Evolutionary conservation across 1,140 invertebrate genomes (phyloP), one percentile per base, ranked within the genome.

Genomic region (Nixonia krombeini): DNA sequence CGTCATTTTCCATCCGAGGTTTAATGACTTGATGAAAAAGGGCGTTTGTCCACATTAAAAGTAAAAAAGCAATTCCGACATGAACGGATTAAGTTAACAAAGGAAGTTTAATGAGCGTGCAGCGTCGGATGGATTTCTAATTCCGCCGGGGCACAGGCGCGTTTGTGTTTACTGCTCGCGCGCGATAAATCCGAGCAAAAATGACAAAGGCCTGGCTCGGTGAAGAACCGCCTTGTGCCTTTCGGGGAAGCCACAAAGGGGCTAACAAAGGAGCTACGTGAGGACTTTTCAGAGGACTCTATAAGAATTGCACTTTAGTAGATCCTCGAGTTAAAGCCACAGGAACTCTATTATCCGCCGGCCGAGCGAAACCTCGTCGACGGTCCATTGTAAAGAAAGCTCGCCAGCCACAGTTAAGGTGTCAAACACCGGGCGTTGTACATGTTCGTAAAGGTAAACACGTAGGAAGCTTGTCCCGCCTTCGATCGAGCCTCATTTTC

Each of bases 241-340:
- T 63, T 63, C 59, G 59, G 21, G 15, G 51, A 63, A 63, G 10
- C 51, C 45, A 63, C 51, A 63, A 63, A 63, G 51, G 21, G 45
- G 35, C 51, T 29, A 63, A 63, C 51, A 63, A 63, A 63, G 59
- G 59, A 37, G 35, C 50, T 51, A 49, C 45, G 59, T 38, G 51
- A 55, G 45, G 51, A 62, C 58, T 62, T 62, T 53, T 21, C 50
- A 53, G 58, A 53, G 58, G 50, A 63, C 51, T 55, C 59, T 25
- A 50, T 63, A 63, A 63, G 59, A 63, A 55, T 55, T 38, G 51
- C 51, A 50, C 59, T 55, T 63, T 55, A 63, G 59, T 56, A 50
- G 51, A 63, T 63, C 46, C 45, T 50, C 51, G 45, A 63, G 51
- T 63, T 55, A 50, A 63, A 55, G 38, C 59, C 38, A n/a, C 50